Evolutionary conservation across 2,797 vertebrate species (phyloP).

Genomic region (Semaprochilodus insignis): DNA sequence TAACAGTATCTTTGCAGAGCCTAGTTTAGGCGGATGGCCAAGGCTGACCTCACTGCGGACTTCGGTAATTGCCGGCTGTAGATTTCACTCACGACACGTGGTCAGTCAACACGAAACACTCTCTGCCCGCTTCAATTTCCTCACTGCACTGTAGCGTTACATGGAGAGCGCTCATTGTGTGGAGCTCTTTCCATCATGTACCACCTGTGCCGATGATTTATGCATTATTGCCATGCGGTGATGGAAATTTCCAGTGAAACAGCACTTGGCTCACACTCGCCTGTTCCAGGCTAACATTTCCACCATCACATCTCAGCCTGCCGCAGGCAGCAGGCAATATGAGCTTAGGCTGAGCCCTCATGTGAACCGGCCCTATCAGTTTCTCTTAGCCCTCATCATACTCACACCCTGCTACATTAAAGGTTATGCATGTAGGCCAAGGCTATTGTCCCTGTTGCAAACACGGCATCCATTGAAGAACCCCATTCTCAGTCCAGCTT

Average conservation of each 20-base stretch:
- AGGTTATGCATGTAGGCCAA: slow-evolving; percentile 16
- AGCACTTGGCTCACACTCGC: slow-evolving; percentile 45
- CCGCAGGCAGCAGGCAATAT: not conserved
- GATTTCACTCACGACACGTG: slow-evolving; percentile 56
- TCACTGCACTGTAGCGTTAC: not conserved
- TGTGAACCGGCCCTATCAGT: not conserved
- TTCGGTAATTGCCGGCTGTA: slow-evolving; percentile 66
- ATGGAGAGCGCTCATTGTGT: not conserved
- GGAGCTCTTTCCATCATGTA: slow-evolving; percentile 49
- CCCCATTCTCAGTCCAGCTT: not conserved
- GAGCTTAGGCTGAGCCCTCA: not conserved
- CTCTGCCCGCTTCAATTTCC: slow-evolving; percentile 3
- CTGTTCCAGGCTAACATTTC: slow-evolving; percentile 59
- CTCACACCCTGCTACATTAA: slow-evolving; percentile 5
- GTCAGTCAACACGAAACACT: not conserved
- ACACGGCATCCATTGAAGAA: not conserved
- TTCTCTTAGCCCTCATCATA: slow-evolving; percentile 3
- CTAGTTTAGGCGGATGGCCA: slow-evolving; percentile 54
- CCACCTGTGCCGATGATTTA: slow-evolving; percentile 58
- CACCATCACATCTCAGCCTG: slow-evolving; percentile 14
- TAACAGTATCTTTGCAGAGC: slow-evolving; percentile 47
- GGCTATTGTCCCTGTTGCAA: slow-evolving; percentile 7
- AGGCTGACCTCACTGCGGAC: slow-evolving; percentile 57
- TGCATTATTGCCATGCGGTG: slow-evolving; percentile 49
- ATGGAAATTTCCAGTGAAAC: slow-evolving; percentile 41